phyloP scores from a whole-genome alignment of 2,797 vertebrate genomes.

The Halcyon leucocephala region DNA sequence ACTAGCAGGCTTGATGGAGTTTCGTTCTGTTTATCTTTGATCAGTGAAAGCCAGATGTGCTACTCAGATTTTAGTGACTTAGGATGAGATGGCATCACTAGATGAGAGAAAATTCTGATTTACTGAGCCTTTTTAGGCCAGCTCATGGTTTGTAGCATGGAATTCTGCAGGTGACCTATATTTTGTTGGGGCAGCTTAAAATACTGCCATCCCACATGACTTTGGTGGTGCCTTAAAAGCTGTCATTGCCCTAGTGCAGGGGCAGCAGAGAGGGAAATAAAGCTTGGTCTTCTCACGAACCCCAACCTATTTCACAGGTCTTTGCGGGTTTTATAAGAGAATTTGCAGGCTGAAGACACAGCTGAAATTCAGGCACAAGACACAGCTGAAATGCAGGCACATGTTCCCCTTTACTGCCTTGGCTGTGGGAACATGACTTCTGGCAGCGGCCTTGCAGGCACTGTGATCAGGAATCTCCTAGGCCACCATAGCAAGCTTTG shows the following conservation, averaged over 20 bases:
- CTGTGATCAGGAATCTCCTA: background rate
- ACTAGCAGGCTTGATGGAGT: background rate
- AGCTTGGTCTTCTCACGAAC: background rate
- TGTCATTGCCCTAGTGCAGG: background rate
- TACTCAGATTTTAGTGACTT: background rate
- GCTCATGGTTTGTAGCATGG: background rate
- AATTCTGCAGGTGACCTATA: background rate
- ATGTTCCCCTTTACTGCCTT: background rate
- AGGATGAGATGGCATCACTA: background rate
- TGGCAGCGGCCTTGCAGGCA: background rate
- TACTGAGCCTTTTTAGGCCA: background rate
- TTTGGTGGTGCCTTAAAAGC: background rate
- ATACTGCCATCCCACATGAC: background rate
- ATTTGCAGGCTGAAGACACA: background rate
- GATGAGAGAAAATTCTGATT: background rate
- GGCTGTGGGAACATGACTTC: rapidly evolving
- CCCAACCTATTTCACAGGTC: background rate
- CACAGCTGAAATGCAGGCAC: background rate
- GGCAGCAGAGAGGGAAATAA: rapidly evolving
- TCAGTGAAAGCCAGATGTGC: background rate
- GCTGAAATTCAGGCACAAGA: background rate
- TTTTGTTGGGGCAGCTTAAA: background rate
- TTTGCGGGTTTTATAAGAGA: background rate
- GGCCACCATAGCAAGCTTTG: background rate
- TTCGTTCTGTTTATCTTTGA: background rate